A percentile compares a stretch with the other conserved stretches of the same genome.
These are phyloP conservation scores for Pyrrhia umbra DNA, from an alignment of 2,888 invertebrate species.

Conservation along the genomic window DNA sequence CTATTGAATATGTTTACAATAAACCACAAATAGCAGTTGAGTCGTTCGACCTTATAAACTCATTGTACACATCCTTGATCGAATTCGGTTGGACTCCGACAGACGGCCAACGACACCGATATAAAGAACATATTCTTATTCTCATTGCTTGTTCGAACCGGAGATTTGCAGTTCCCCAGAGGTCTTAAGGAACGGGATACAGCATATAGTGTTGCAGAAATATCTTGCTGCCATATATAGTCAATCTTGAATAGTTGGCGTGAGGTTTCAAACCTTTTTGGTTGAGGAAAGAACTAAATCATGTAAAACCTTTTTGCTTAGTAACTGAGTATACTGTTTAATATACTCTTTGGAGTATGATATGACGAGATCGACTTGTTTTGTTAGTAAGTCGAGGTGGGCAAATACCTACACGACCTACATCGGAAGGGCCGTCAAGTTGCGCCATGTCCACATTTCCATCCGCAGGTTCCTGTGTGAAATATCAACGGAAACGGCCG, in stretches of 20 bases:
- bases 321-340: background rate
- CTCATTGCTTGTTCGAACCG: slow-evolving; percentile 48
- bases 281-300: background rate
- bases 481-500: slow-evolving; percentile 79
- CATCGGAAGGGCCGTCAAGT: slow-evolving; percentile 33
- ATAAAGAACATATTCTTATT: slow-evolving; percentile 29
- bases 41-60: slow-evolving; percentile 76
- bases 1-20: slow-evolving; percentile 47
- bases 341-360: background rate
- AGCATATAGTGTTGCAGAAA: background rate
- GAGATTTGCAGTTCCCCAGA: slow-evolving; percentile 44
- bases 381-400: background rate
- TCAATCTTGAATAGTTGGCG: background rate
- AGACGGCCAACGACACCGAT: slow-evolving; percentile 61
- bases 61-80: slow-evolving; percentile 77
- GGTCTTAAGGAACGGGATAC: slow-evolving; percentile 7
- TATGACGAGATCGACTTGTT: background rate
- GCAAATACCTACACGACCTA: slow-evolving; percentile 18
- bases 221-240: background rate
- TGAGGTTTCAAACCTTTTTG: background rate
- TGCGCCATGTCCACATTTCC: slow-evolving; percentile 52
- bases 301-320: too few relatives aligned
- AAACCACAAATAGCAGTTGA: slow-evolving; percentile 52
- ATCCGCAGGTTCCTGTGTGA: slow-evolving; percentile 77
- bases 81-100: slow-evolving; percentile 68